These are phyloP conservation scores for Gyrodactylus salaris DNA, from an alignment of 1,140 invertebrate genomes.

Conservation along the genomic window DNA sequence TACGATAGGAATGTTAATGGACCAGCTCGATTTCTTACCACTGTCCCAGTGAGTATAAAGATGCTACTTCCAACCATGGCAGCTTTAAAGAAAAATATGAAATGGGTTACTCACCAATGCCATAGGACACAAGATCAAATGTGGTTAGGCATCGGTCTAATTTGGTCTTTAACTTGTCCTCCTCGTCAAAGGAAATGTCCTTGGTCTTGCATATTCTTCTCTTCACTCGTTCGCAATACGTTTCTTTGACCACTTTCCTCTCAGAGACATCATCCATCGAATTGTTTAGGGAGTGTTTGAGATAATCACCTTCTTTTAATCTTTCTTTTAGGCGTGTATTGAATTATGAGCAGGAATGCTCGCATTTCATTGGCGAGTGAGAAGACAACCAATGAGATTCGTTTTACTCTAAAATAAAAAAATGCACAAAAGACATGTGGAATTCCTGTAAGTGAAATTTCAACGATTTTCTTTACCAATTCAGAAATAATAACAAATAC, in stretches of 20 bases:
- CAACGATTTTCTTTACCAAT: too few relatives aligned
- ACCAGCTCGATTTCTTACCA: constrained; percentile 13
- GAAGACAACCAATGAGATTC: too few relatives aligned
- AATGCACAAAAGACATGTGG: too few relatives aligned
- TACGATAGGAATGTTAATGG: constrained; percentile 57
- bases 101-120: constrained; percentile 26
- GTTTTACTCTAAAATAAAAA: too few relatives aligned
- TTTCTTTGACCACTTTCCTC: background rate
- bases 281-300: too few relatives aligned
- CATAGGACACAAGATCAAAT: constrained; percentile 29
- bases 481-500: too few relatives aligned
- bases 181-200: background rate
- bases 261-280: background rate
- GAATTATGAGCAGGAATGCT: too few relatives aligned
- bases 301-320: too few relatives aligned
- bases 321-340: too few relatives aligned
- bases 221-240: background rate
- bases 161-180: constrained; percentile 29
- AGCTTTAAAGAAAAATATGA: constrained; percentile 14
- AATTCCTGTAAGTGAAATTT: too few relatives aligned
- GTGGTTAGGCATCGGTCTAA: constrained; percentile 50
- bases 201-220: background rate
- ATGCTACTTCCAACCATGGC: constrained; percentile 57
- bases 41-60: constrained; percentile 15
- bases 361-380: too few relatives aligned